A percentile compares a stretch with the other conserved stretches of the same genome.
Conservation (phyloP, 2,888 invertebrate species). For the Tenthredo scrophulariae region DNA sequence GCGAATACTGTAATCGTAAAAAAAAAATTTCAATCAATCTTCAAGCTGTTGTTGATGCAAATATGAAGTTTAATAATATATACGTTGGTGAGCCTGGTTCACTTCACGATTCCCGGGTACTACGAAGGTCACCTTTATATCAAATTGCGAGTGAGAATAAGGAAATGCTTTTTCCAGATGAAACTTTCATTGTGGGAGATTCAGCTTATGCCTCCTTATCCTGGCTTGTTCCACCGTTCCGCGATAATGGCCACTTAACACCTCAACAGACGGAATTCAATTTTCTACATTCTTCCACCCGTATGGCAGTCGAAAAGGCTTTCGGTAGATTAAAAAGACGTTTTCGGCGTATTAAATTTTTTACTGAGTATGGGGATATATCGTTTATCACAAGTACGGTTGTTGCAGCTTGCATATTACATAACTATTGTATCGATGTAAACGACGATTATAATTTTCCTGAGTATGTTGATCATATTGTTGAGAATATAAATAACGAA, state of each 20-base stretch:
- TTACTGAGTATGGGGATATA: too few species aligned
- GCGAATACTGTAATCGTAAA: constrained; percentile 54
- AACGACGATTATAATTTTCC: constrained; percentile 51
- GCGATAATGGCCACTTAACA: constrained; percentile 46
- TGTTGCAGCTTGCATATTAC: constrained; percentile 58
- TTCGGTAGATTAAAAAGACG: too few species aligned
- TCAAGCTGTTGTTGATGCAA: too few species aligned
- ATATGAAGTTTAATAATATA: too few species aligned
- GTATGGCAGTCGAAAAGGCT: too few species aligned
- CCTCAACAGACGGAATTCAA: too few species aligned
- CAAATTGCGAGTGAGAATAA: constrained; percentile 42
- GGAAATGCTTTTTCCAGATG: constrained; percentile 53
- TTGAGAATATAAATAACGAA: too few species aligned
- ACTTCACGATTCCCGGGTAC: constrained; percentile 62
- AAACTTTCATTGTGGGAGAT: constrained; percentile 60
- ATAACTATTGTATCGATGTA: constrained; percentile 55
- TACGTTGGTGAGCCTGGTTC: too few species aligned
- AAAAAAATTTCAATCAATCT: constrained; percentile 49
- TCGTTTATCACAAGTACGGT: too few species aligned
- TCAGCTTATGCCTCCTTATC: constrained; percentile 59
- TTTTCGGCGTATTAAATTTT: too few species aligned
- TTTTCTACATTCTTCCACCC: too few species aligned
- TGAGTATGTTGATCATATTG: too few species aligned
- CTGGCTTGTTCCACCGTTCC: constrained; percentile 56
- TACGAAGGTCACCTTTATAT: constrained; percentile 59